Evolutionary conservation across 1,140 invertebrate species (phyloP).

Genomic region (Bombus vancouverensis): DNA sequence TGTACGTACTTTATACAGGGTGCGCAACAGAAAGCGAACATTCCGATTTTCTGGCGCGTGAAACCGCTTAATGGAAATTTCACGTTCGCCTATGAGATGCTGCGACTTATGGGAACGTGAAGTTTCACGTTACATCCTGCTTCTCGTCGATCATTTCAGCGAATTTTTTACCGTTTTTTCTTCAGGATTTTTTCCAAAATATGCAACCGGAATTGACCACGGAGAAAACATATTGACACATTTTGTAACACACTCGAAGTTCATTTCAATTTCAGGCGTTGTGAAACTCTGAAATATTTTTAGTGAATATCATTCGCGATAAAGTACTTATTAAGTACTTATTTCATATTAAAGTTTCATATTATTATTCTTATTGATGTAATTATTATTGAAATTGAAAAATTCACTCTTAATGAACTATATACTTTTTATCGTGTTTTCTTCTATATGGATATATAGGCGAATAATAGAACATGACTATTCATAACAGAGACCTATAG

Average conservation of each 20-base stretch:
- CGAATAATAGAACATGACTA: not conserved
- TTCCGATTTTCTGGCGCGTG: not conserved
- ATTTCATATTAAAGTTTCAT: too few species aligned
- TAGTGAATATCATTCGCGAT: not conserved
- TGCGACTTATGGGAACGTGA: not conserved
- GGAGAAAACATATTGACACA: not conserved
- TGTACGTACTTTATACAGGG: constrained; percentile 34
- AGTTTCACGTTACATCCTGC: not conserved
- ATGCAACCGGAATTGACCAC: not conserved
- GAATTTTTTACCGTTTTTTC: not conserved
- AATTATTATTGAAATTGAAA: not conserved
- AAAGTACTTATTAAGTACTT: too few species aligned
- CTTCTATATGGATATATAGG: not conserved
- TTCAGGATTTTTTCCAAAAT: not conserved
- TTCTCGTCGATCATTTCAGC: too few species aligned
- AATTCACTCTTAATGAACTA: not conserved
- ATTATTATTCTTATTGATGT: too few species aligned
- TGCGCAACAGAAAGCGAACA: constrained; percentile 22
- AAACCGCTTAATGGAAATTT: not conserved
- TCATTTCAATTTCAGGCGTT: not conserved
- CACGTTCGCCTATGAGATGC: not conserved
- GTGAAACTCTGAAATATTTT: not conserved
- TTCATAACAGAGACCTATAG: not conserved
- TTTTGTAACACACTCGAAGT: not conserved
- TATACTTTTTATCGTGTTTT: not conserved